These are phyloP conservation scores for Tenebrio molitor DNA, from an alignment of 1,140 invertebrate genomes.

Conservation along the genomic window DNA sequence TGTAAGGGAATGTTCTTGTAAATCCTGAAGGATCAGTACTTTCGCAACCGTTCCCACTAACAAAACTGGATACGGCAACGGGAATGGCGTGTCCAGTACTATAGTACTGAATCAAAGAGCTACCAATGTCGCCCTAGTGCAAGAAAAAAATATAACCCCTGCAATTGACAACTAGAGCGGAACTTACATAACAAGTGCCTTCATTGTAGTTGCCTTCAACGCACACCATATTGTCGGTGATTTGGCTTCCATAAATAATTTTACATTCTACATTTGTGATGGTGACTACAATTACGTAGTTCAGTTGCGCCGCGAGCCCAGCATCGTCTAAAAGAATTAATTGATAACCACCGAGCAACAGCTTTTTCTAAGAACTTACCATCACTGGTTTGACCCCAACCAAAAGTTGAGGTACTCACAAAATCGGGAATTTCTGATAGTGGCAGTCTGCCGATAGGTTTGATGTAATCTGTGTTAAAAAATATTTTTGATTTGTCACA, in stretches of 20 bases:
- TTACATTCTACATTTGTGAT: conserved; percentile 1
- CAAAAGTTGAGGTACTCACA: conserved; percentile 7
- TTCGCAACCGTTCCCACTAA: conserved; percentile 13
- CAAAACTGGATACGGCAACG: conserved; percentile 8
- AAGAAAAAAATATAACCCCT: not conserved
- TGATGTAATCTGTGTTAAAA: not conserved
- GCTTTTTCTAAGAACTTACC: not conserved
- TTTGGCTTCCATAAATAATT: conserved; percentile 20
- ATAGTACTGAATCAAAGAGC: conserved; percentile 15
- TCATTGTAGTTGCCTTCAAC: conserved; percentile 24
- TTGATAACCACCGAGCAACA: no score
- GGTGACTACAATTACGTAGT: conserved; percentile 1
- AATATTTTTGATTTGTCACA: not conserved
- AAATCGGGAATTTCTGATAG: not conserved
- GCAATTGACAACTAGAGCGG: not conserved
- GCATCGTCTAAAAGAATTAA: conserved; percentile 13
- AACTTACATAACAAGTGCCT: conserved; percentile 15
- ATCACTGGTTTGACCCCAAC: conserved; percentile 20
- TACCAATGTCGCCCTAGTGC: conserved; percentile 20
- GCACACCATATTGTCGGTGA: conserved; percentile 17
- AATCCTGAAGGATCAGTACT: conserved; percentile 32
- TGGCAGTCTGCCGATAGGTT: not conserved
- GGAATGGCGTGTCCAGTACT: conserved; percentile 7
- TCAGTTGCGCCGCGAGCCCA: not conserved
- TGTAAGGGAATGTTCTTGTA: conserved; percentile 11